These are phyloP conservation scores for Ephydatia muelleri DNA, from an alignment of 37 sponge, comb jelly and placozoan species.

Conservation along the genomic window DNA sequence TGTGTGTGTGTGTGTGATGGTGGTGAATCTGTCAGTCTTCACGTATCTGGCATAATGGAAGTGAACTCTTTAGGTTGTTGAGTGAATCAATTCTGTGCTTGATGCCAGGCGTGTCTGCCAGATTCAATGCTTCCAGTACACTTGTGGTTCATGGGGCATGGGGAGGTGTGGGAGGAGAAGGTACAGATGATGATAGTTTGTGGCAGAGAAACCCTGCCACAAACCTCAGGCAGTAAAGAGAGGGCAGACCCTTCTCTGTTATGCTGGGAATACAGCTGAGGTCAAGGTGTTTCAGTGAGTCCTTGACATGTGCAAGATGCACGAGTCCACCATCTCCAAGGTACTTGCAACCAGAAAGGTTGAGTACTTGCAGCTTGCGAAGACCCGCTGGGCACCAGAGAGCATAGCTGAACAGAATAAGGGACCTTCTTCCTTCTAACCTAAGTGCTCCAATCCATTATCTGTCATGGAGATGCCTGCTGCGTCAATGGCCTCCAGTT, in stretches of 20 bases:
- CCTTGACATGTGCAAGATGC: conserved; percentile 17
- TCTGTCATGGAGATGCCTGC: conserved; percentile 40
- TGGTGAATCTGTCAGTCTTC: neutral
- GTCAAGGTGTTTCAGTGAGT: conserved; percentile 37
- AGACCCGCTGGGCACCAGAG: conserved; percentile 34
- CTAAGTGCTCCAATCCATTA: conserved; percentile 72
- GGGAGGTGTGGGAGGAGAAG: neutral
- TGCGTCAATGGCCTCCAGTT: conserved; percentile 57
- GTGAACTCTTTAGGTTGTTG: neutral
- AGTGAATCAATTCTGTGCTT: neutral
- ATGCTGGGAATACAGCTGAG: conserved; percentile 48
- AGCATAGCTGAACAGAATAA: neutral
- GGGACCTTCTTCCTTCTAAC: conserved; percentile 6
- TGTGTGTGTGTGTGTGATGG: neutral
- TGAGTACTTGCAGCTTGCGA: conserved; percentile 14
- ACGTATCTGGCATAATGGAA: neutral
- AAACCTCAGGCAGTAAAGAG: conserved; percentile 2
- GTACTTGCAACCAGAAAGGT: conserved; percentile 47
- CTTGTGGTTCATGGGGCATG: neutral
- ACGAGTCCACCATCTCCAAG: conserved; percentile 36
- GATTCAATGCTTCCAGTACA: neutral
- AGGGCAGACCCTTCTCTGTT: conserved; percentile 20
- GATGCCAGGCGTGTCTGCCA: neutral
- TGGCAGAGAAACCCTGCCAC: neutral
- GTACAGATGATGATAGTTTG: no score